Evolutionary conservation across 2,113 vertebrate species (phyloP).

Genomic region (Lagopus muta): DNA sequence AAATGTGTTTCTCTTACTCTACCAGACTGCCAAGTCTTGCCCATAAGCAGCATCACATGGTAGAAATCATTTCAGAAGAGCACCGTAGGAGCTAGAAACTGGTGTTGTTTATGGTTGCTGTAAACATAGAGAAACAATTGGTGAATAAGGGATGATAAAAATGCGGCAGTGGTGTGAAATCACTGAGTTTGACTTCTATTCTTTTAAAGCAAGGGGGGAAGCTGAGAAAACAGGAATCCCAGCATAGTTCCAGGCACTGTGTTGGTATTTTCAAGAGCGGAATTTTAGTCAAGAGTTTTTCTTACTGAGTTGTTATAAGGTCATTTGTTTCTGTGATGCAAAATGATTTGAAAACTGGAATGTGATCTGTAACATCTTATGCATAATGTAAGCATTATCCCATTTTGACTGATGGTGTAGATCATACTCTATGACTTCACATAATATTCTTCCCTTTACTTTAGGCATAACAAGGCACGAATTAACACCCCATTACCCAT

Average conservation of each 20-base stretch:
- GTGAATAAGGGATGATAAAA: constrained; percentile 15
- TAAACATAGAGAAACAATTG: not conserved
- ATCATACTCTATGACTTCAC: not conserved
- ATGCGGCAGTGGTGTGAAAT: not conserved
- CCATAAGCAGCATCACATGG: not conserved
- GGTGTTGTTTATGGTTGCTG: not conserved
- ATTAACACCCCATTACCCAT: constrained; percentile 26
- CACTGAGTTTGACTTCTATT: not conserved
- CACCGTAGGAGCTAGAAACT: not conserved
- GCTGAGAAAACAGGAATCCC: not conserved
- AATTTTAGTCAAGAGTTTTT: not conserved
- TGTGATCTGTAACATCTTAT: constrained; percentile 6
- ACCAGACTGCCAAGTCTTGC: not conserved
- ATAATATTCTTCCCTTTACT: constrained; percentile 31
- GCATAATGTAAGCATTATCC: not conserved
- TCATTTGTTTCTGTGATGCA: not conserved
- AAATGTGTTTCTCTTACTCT: not conserved
- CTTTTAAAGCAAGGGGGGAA: not conserved
- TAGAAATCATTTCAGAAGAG: not conserved
- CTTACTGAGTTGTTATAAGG: not conserved
- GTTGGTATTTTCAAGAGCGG: not conserved
- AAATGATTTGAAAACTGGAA: not conserved
- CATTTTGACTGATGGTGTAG: constrained; percentile 17
- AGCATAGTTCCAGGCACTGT: not conserved
- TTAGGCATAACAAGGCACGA: constrained; percentile 3